Base-by-base conservation (phyloP, 2,797 vertebrate genomes). In the Remorina albescens region DNA sequence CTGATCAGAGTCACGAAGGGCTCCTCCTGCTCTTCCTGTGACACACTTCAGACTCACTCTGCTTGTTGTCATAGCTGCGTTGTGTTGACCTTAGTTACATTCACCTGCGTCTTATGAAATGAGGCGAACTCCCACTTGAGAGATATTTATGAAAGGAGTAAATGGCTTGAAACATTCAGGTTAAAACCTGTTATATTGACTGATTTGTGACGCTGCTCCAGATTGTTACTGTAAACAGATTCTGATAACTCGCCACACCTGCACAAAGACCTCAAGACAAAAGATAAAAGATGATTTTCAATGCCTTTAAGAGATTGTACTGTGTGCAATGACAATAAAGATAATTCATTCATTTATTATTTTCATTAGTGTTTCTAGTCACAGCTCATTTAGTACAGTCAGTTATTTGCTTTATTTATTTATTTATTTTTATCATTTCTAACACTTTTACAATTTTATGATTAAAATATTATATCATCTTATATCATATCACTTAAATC, bases 41-140 rank as follows among this genome's bases (percentile, higher is more conserved):
- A 83, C 83, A 68, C 30, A 84, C 65, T 77, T 73, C 8, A 34
- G 15, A 10, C 37, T 67, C 46, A 15, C 12, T 5, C 16, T 16
- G 44, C 37, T 28, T 8, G 67, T 82, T 71, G 66, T 68, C 65
- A 60, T 37, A 50, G 77, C 53, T 54, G 42, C 66, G 15, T 8
- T 11, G 9, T n/a, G 13, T 39, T 82, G 39, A 74, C 55, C 54
- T 71, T 10, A 46, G 41, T 73, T 21, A 58, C 42, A 6, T n/a
- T 69, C 37, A 25, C 21, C 47, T 49, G 34, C 18, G 19, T 5
- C 2, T 13, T 42, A 2, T 28, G 12, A 37, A 39, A 46, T 28
- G 2, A 37, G 1, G 12, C 5, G 6, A 6, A 32, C 15, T 32
- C 12, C 13, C 36, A 1, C 7, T 34, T 47, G 25, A 50, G 8